phyloP scores from a whole-genome alignment of 2,113 vertebrate species.

The Eidolon helvum region DNA sequence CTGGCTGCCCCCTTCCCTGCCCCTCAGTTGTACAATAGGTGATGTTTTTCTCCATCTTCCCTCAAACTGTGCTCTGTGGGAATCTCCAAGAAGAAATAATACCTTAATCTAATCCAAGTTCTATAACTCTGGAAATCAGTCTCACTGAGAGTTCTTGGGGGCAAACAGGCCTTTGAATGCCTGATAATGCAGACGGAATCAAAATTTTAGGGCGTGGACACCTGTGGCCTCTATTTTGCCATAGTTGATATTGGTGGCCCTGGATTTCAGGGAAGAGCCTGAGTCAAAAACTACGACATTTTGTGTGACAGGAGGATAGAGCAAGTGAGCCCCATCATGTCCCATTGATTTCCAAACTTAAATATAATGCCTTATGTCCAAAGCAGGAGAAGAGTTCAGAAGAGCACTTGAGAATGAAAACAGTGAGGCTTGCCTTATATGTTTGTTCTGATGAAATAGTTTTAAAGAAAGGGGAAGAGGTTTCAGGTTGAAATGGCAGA shows the following conservation, averaged over 20 bases:
- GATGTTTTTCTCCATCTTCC: not conserved
- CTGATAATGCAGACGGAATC: not conserved
- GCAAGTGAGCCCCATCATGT: not conserved
- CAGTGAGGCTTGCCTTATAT: not conserved
- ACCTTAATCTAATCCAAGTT: not conserved
- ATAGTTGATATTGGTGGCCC: not conserved
- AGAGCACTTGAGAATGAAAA: not conserved
- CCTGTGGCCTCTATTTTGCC: not conserved
- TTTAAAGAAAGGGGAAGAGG: not conserved
- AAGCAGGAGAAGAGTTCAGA: not conserved
- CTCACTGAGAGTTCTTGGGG: not conserved
- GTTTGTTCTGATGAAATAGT: not conserved
- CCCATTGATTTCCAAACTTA: not conserved
- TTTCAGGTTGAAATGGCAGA: not conserved
- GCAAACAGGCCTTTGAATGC: not conserved
- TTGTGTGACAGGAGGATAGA: not conserved
- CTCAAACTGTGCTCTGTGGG: not conserved
- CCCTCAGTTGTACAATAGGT: not conserved
- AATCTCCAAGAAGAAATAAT: not conserved
- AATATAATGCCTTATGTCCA: not conserved
- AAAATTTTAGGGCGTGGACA: not conserved
- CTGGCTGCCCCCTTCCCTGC: too few species aligned
- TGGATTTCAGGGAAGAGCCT: not conserved
- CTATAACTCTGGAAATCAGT: not conserved
- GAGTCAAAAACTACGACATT: not conserved